Percentiles rank a stretch among this genome's conserved stretches.
These are phyloP conservation scores for Salmo trutta DNA, from an alignment of 2,797 vertebrate species.

Conservation along the genomic window DNA sequence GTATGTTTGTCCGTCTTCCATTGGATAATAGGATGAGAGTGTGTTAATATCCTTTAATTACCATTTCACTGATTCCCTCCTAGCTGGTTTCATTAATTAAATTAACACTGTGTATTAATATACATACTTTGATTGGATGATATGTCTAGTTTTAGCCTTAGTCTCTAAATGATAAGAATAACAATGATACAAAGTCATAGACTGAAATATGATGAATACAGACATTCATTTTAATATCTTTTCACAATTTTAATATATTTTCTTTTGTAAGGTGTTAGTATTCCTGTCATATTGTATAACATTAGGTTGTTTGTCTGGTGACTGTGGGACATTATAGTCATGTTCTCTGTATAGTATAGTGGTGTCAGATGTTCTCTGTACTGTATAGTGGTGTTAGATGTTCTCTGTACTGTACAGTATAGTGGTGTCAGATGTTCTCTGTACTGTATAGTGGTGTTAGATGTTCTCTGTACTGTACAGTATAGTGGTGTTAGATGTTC, in stretches of 20 bases:
- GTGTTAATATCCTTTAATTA: slow-evolving; percentile 7
- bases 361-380: too few species aligned
- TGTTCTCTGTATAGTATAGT: too few species aligned
- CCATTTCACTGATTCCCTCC: slow-evolving; percentile 16
- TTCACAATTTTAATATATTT: background rate
- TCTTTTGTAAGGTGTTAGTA: background rate
- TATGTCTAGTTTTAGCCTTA: background rate
- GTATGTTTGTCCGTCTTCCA: background rate
- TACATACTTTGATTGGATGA: background rate
- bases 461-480: too few species aligned
- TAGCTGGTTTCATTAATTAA: background rate
- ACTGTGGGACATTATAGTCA: too few species aligned
- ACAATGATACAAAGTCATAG: background rate
- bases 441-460: too few species aligned
- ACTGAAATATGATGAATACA: background rate
- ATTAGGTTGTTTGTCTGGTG: background rate
- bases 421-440: too few species aligned
- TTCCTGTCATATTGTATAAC: background rate
- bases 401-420: too few species aligned
- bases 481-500: too few species aligned
- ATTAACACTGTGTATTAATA: background rate
- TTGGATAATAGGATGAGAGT: background rate
- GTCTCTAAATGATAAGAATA: background rate
- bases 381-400: too few species aligned
- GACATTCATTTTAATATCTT: background rate